Percentiles rank a stretch among this genome's conserved stretches.
Conservation (phyloP, 2,113 vertebrate species). For the Myxocyprinus asiaticus region DNA sequence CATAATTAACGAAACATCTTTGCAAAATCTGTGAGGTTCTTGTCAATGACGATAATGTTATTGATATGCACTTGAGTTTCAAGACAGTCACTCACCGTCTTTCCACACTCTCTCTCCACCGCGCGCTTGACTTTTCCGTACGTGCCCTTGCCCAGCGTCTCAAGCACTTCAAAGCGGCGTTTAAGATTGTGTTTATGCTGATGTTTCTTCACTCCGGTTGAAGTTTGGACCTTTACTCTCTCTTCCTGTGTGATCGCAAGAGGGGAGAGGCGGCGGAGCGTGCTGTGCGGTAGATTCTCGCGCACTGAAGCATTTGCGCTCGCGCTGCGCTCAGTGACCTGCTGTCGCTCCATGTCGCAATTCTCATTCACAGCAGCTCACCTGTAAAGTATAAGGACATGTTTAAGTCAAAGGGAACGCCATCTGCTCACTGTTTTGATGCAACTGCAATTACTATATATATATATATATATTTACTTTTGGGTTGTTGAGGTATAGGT, state of each 20-base stretch:
- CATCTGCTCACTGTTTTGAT: not conserved
- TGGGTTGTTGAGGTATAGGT: not conserved
- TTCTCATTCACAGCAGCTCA: not conserved
- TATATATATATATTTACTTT: too few species aligned
- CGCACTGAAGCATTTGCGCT: too few species aligned
- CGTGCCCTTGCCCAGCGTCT: constrained; percentile 78
- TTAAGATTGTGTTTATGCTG: constrained; percentile 81
- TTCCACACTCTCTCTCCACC: constrained; percentile 69
- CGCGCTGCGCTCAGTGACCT: constrained; percentile 5
- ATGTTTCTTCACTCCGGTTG: constrained; percentile 74
- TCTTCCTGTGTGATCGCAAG: constrained; percentile 32
- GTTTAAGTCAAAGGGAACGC: too few species aligned
- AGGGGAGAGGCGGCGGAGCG: too few species aligned
- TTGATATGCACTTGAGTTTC: not conserved
- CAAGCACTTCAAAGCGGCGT: constrained; percentile 78
- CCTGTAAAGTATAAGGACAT: not conserved
- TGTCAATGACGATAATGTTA: not conserved
- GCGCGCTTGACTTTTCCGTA: constrained; percentile 82
- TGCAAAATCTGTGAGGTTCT: too few species aligned
- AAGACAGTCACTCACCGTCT: constrained; percentile 68
- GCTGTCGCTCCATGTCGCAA: constrained; percentile 7
- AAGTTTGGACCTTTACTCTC: constrained; percentile 20
- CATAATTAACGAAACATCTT: too few species aligned
- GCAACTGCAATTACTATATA: too few species aligned
- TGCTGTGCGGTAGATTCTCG: too few species aligned